Evolutionary conservation across 2,888 invertebrate genomes (phyloP), one percentile per base, ranked within the genome.

Genomic region (Tetrapedia diversipes): DNA sequence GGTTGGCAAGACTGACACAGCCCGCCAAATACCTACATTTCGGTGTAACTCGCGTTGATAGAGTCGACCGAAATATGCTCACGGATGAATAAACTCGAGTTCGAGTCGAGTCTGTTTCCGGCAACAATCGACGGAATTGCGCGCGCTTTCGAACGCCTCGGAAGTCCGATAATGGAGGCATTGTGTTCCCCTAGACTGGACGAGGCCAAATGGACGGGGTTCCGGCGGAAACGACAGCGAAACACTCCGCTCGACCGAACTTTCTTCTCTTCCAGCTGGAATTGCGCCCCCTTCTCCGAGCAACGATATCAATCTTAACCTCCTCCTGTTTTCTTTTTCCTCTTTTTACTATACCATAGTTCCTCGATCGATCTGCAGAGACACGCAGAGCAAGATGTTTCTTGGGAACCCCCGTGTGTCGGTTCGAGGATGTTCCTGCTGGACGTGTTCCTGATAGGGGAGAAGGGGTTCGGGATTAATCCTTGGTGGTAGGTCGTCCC

Each of bases 131-230:
- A 37, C 8, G 59, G 61, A 53, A 63, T 66, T 29, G 54, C 63
- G 19, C 45, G 56, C 39, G 27, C 24, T 59, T 45, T 19, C 57
- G 65, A 63, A 53, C 57, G 16, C 32, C 57, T 69, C 81, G 84
- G 83, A 82, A 79, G 81, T 77, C 39, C 68, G 69, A 64, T 87
- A 87, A 88, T 88, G 88, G 88, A 85, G 65, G 73, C 73, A 88
- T 89, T 89, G 88, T 89, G 88, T 89, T 80, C 78, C 67, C 57
- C 11, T 82, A 70, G 84, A 76, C 74, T 70, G 78, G 75, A 71
- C 81, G 77, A 76, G 75, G 73, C 72, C 82, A 85, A 86, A 87
- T 87, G 86, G 83, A 84, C 78, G 74, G 56, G 80, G 39, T 79
- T 83, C 82, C 83, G 82, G 72, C 72, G 84, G 83, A 80, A 79